These are phyloP conservation scores for Junco hyemalis DNA, from an alignment of 2,113 vertebrate species.

Conservation along the genomic window DNA sequence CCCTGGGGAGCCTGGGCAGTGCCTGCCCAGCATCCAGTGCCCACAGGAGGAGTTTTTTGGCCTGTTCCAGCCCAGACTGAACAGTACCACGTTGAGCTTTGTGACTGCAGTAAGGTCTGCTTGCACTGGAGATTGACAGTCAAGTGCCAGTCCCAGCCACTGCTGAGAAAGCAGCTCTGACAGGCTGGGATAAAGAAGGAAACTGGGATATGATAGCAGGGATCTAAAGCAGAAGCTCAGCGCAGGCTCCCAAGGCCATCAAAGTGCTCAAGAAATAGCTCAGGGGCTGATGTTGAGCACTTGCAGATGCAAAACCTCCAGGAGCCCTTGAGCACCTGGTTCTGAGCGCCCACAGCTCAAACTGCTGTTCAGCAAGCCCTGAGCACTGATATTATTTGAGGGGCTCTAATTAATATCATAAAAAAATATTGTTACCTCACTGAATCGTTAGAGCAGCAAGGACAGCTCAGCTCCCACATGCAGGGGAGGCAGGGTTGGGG, in stretches of 20 bases:
- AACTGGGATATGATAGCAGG: background rate
- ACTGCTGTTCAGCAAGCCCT: background rate
- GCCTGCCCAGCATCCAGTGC: background rate
- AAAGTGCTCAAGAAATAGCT: background rate
- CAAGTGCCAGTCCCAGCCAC: background rate
- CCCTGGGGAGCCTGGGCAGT: background rate
- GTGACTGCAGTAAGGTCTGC: background rate
- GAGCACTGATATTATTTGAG: background rate
- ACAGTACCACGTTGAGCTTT: accelerated
- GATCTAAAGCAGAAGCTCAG: background rate
- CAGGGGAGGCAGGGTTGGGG: background rate
- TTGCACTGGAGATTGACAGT: background rate
- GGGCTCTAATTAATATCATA: background rate
- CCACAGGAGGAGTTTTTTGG: background rate
- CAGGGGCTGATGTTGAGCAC: background rate
- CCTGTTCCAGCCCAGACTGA: background rate
- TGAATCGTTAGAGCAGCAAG: background rate
- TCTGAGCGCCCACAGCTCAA: background rate
- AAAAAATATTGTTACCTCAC: background rate
- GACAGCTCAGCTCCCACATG: background rate
- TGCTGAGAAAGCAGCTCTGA: background rate
- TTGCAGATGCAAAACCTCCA: background rate
- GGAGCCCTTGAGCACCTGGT: background rate
- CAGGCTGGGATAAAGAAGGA: background rate
- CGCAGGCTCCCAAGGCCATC: background rate